Base-by-base conservation (phyloP, 2,797 vertebrate species). In the Eidolon dupreanum region DNA sequence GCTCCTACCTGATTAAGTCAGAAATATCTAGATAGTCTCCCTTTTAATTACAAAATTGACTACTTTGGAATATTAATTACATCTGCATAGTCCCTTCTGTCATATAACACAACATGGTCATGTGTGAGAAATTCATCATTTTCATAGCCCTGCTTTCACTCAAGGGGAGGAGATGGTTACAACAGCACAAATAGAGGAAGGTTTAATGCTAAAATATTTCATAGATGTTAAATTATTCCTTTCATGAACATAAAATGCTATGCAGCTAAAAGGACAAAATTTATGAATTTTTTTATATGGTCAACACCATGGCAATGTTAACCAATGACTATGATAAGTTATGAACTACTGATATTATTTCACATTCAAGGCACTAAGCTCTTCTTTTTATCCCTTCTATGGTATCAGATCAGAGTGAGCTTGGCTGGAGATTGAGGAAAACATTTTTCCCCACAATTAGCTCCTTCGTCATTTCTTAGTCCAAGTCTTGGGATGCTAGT, bases 21-120 rank as follows among this genome's bases (percentile, higher is more conserved):
- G 33, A 65, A 70, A 53, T 6, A 70, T 12, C 3, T 10, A 61
- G 17, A 86, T 68, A 53, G 90, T 55, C 6, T 88, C 8, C 8
- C 15, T 90, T 66, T 83, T 90, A 53, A 51, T 86, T 68, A 78
- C 68, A 87, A 68, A 83, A 95, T 78, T 36, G 73, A 63, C 36
- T 92, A 61, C 78, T 59, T 78, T 53, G 16, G 24, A 43, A 19
- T 16, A 68, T 63, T 93, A 74, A 41, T 63, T 75, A 68, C 6
- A 79, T 51, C 9, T 74, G 36, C 13, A 51, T 26, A 66, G n/a
- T 12, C 19, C 12, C 19, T 83, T 66, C 46, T 78, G n/a, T 63
- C 71, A 70, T 53, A 53, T 55, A 63, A 31, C 9, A 51, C 36
- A 71, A 78, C 17, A 36, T 63, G 59, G 66, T 38, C 15, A 73